Base-by-base conservation (phyloP, 2,888 invertebrate species). In the Himalopsyche japonica region DNA sequence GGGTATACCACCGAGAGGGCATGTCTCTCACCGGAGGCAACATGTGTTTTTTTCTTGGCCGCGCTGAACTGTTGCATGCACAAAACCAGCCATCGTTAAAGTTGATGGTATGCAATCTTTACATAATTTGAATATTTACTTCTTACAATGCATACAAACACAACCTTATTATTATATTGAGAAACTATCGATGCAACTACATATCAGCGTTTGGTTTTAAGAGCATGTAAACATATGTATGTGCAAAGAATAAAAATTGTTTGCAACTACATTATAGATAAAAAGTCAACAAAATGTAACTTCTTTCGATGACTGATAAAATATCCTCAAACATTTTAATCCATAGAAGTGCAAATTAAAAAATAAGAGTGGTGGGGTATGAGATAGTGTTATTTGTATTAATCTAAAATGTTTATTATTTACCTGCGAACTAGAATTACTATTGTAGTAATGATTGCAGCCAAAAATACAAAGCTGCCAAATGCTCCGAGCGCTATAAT, bases 401-500 rank as follows among this genome's bases (percentile, higher is more conserved):
- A 79, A 37, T 32, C 27, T 15, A 47, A 20, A 47, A 47, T 30
- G 20, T 77, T 80, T 76, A 92, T 43, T 70, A 70, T 70, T 92
- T 92, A 98, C 98, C 97, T 97, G 91, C 96, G 93, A 81, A 98
- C 95, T 87, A 98, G 93, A 85, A 98, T 96, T 85, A 98, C 96
- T 87, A 97, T 95, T 6, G 97, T 97, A 1, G 97, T 97, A 87
- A 97, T 95, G 87, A 98, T 95, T 34, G 97, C 97, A 12, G 97
- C 96, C 79, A 98, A 92, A 90, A 98, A 96, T 8, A 98, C 96
- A 88, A 98, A 95, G 10, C 96, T 97, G n/a, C 97, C 98, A 89
- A 98, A 97, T 10, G 97, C 97, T 2, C 96, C 97, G 20, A 98
- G 92, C 0, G 97, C 97, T 84, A 98, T 97, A 87, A 98, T 96